These are phyloP conservation scores for Nemoura dubitans DNA, from an alignment of 2,888 invertebrate genomes.

Conservation along the genomic window DNA sequence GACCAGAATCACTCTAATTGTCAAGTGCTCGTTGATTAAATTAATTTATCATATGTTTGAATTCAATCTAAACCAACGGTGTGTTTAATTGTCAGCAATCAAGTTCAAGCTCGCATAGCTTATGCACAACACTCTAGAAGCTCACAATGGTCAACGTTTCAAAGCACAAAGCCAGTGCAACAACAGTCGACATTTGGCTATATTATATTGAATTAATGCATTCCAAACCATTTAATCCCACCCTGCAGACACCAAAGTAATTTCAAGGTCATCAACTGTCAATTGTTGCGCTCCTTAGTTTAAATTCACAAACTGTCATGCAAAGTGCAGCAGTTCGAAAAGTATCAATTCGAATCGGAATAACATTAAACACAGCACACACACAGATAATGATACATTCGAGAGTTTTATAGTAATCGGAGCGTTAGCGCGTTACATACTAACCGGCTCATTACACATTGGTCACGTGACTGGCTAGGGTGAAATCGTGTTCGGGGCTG, in stretches of 20 bases:
- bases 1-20: too few species aligned
- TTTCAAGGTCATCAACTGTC: slow-evolving; percentile 20
- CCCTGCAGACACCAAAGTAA: slow-evolving; percentile 7
- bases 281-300: background rate
- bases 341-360: slow-evolving; percentile 19
- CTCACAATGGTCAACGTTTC: background rate
- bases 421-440: slow-evolving; percentile 8
- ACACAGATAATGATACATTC: background rate
- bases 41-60: too few species aligned
- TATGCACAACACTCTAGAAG: background rate
- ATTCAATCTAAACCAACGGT: background rate
- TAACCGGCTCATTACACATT: slow-evolving; percentile 48
- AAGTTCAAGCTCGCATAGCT: background rate
- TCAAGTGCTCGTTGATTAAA: too few species aligned
- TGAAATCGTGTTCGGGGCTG: background rate
- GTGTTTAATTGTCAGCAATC: background rate
- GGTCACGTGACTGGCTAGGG: slow-evolving; percentile 44
- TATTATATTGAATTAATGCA: slow-evolving; percentile 18
- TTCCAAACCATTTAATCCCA: slow-evolving; percentile 20
- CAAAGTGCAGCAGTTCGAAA: background rate
- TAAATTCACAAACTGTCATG: background rate
- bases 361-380: background rate
- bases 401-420: background rate
- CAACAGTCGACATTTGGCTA: background rate
- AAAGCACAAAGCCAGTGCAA: background rate